Evolutionary conservation across 2,797 vertebrate species (phyloP), one percentile per base, ranked within the genome.

Genomic region (Neoniphon sammara): DNA sequence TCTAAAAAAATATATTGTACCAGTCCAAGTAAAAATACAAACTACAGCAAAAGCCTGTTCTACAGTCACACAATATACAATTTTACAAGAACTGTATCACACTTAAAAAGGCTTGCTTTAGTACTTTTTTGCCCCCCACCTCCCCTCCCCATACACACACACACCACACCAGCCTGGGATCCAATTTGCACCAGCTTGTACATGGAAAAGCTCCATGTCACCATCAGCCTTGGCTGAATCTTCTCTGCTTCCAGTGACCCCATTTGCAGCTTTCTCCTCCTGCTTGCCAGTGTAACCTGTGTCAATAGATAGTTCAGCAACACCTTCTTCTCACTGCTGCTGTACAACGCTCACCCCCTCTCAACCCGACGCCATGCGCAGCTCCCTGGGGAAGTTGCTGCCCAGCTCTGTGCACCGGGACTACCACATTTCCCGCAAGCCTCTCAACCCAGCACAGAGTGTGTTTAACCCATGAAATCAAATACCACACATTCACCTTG

Each of bases 181-280:
- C 70, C 30, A 59, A 53, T 81, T 85, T 75, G 31, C 64, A 61
- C 39, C 46, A 27, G 71, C 58, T 30, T 74, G 80, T 84, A 69
- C 66, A 68, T 78, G n/a, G 15, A 65, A 83, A 75, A 68, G 80
- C 52, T 30, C 69, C 0, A 31, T 64, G 75, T 87, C 84, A 63
- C 76, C 20, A 7, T 12, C 55, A 59, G 73, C 61, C 62, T 75
- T 49, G 59, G 66, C 75, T 66, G 20, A 71, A 67, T 79, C 73
- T 42, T 70, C 80, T 80, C 65, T 77, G 69, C 80, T 81, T 75
- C 75, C 88, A 80, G 58, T 68, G 85, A 83, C 78, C 82, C 75
- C 63, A 5, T 85, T 78, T 79, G 73, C 18, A 15, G 57, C 71
- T 74, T 62, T 63, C 63, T 77, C 59, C 69, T 84, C 64, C 73